Evolutionary conservation across 92 coral and sea anemone genomes (phyloP).

Genomic region (Zoanthus gigantus): DNA sequence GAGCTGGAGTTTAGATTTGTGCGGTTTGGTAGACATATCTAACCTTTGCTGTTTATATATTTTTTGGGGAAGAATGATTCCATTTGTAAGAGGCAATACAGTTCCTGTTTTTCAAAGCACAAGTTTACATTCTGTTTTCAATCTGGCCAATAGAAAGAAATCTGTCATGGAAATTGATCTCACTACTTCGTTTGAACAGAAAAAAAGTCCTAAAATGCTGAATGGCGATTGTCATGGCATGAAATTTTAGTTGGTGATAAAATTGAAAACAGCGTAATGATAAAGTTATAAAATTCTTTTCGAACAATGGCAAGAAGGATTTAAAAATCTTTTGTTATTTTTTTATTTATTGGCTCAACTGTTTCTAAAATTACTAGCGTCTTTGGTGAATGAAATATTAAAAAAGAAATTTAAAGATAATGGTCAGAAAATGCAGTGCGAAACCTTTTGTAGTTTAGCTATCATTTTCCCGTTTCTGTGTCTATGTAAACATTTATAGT

Average conservation of each 20-base stretch:
- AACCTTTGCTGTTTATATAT: not conserved
- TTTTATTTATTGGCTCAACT: not conserved
- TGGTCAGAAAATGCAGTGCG: not conserved
- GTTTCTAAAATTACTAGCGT: not conserved
- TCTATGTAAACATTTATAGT: conserved; percentile 27
- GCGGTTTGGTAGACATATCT: conserved; percentile 5
- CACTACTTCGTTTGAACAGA: no score
- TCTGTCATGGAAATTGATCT: not conserved
- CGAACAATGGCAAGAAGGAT: conserved; percentile 4
- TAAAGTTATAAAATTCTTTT: not conserved
- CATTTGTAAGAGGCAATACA: not conserved
- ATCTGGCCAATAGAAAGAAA: not conserved
- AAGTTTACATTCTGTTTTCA: not conserved
- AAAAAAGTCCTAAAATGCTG: no score
- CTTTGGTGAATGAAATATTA: not conserved
- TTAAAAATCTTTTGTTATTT: conserved; percentile 4
- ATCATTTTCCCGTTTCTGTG: conserved; percentile 5
- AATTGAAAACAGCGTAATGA: not conserved
- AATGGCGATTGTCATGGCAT: not conserved
- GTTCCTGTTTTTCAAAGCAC: not conserved
- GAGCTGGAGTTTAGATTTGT: not conserved
- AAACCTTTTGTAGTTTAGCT: not conserved
- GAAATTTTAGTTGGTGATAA: not conserved
- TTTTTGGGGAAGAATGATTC: not conserved
- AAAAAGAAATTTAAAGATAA: not conserved